Percentiles rank a stretch among this genome's conserved stretches.
Conservation (phyloP, 1,140 invertebrate genomes). For the Lepidotrigona ventralis region DNA sequence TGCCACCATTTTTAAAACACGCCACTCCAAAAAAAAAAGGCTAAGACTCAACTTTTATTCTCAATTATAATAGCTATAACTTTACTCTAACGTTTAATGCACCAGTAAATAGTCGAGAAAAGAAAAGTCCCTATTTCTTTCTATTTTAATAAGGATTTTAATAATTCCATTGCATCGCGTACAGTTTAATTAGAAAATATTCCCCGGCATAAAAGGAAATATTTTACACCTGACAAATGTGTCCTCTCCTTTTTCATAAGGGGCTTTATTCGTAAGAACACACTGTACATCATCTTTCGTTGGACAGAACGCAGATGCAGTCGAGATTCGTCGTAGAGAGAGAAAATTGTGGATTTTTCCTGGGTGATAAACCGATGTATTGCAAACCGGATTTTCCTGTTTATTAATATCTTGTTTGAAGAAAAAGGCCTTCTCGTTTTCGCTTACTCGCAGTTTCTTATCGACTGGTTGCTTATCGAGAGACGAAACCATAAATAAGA, state of each 20-base stretch:
- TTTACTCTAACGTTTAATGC: too few relatives aligned
- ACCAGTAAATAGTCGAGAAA: too few relatives aligned
- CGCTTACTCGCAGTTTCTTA: too few relatives aligned
- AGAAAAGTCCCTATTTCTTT: too few relatives aligned
- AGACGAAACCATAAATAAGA: not conserved
- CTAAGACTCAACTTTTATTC: not conserved
- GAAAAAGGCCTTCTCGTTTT: not conserved
- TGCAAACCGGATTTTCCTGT: not conserved
- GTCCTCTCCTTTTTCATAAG: not conserved
- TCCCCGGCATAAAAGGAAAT: not conserved
- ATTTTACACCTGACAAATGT: not conserved
- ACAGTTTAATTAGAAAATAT: too few relatives aligned
- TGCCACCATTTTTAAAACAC: not conserved
- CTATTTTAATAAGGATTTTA: too few relatives aligned
- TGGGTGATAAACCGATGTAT: not conserved
- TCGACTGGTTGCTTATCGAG: too few relatives aligned
- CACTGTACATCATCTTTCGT: not conserved
- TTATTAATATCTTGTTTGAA: not conserved
- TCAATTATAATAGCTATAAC: too few relatives aligned
- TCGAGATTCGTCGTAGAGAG: not conserved
- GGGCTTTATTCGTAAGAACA: not conserved
- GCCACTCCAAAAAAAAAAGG: not conserved
- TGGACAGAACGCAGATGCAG: not conserved
- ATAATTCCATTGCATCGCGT: not conserved
- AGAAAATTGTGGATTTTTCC: not conserved